Evolutionary conservation across 2,797 vertebrate species (phyloP), one percentile per base, ranked within the genome.

Genomic region (Acanthornis magna): DNA sequence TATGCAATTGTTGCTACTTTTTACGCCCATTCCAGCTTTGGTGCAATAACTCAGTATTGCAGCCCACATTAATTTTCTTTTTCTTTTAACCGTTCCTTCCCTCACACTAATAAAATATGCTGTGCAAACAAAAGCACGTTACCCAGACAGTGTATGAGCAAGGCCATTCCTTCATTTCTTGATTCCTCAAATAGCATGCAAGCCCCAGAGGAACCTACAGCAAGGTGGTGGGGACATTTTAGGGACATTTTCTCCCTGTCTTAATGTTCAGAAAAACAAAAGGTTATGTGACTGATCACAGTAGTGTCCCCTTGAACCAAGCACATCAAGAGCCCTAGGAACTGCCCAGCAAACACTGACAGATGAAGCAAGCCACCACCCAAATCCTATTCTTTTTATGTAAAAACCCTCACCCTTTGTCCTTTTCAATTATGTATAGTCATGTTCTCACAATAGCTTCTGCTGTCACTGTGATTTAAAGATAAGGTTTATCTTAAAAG

Each of bases 351-450:
- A 42, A 82, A 89, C 7, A 7, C 40, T n/a, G 77, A 68, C 27
- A 26, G 54, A 40, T 6, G n/a, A 91, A 85, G 38, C 18, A 60
- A 95, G 43, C 34, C 36, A 77, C 53, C 21, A 3, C 40, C 85
- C 78, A 61, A 48, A 42, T 30, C 58, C 40, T 45, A 7, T 9
- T 73, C 36, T 88, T 87, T 70, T 65, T 18, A 66, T 57, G 51
- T 47, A 90, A 96, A 95, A 95, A 22, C 25, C 53, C 67, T 91
- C 92, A 91, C 87, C 91, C 76, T 95, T 93, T 84, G 89, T 91
- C 96, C 81, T 95, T 95, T 91, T 94, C 96, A 93, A 92, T 94
- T 93, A 94, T 91, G 88, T 65, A 93, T 78, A 58, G 65, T 63
- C 91, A 68, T 90, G 95, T 88, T 88, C 85, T 79, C 86, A 85